Percentiles rank a stretch among this genome's conserved stretches.
These are phyloP conservation scores for Scartelaos histophorus DNA, from an alignment of 2,113 vertebrate species.

Conservation along the genomic window DNA sequence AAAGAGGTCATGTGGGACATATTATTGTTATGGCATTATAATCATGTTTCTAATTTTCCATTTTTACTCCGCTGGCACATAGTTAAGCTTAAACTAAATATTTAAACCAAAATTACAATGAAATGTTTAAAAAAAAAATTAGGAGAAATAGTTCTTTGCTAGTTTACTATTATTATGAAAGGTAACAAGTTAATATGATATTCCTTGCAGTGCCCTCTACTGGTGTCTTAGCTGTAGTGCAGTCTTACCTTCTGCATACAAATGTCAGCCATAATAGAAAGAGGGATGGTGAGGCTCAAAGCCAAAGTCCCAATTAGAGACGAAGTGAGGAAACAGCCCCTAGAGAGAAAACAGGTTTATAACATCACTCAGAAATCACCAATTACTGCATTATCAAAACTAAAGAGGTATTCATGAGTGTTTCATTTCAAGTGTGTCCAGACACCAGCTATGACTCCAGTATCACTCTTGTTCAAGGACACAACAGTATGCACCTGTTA, in stretches of 20 bases:
- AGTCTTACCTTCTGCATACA: constrained; percentile 90
- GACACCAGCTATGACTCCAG: neutral
- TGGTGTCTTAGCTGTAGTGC: neutral
- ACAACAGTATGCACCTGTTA: neutral
- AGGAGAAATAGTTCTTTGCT: too few relatives aligned
- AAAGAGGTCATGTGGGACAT: too few relatives aligned
- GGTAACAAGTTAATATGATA: neutral
- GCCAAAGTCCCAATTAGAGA: constrained; percentile 95
- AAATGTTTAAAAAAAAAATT: too few relatives aligned
- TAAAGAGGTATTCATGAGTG: neutral
- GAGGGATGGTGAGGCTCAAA: constrained; percentile 94
- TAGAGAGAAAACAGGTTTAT: constrained; percentile 52
- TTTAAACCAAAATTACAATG: too few relatives aligned
- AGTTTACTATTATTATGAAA: neutral
- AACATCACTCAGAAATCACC: neutral
- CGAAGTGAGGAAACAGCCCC: constrained; percentile 98
- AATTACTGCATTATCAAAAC: neutral
- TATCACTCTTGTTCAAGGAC: too few relatives aligned
- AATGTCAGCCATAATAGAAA: constrained; percentile 96
- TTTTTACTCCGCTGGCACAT: too few relatives aligned
- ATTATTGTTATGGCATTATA: too few relatives aligned
- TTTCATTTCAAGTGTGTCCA: neutral
- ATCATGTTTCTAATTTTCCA: too few relatives aligned
- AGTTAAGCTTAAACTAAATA: too few relatives aligned
- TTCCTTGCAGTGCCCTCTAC: neutral